A percentile compares a stretch with the other conserved stretches of the same genome.
Conservation (phyloP, 2,797 vertebrate species). For the Heliangelus exortis region DNA sequence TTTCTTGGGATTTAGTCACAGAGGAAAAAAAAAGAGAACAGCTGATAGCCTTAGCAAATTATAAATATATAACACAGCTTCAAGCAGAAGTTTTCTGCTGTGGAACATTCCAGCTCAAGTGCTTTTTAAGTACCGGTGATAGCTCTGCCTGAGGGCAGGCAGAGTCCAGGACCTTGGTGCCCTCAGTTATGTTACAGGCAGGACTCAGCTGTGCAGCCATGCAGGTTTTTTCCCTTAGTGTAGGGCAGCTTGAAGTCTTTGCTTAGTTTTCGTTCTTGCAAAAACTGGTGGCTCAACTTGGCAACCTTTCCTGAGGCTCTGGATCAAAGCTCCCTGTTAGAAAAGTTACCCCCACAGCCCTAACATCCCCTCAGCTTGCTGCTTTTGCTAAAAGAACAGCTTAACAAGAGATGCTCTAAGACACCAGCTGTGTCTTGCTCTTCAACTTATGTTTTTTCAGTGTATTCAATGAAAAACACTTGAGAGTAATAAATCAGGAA, state of each 20-base stretch:
- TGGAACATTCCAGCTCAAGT: neutral
- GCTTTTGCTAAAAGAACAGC: neutral
- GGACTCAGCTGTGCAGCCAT: neutral
- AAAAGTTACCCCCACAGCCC: neutral
- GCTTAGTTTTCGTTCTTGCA: no score
- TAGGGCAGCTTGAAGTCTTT: neutral
- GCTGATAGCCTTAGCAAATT: neutral
- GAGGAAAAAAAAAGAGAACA: neutral
- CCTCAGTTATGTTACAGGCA: rapidly evolving
- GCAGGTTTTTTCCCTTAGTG: neutral
- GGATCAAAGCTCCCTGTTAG: neutral
- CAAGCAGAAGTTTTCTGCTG: neutral
- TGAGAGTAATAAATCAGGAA: neutral
- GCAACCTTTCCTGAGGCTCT: neutral
- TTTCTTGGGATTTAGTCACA: neutral
- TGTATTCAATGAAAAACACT: neutral
- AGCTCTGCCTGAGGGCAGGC: neutral
- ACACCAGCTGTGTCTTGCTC: no score
- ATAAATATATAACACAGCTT: neutral
- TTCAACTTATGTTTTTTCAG: no score
- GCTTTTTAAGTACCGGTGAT: neutral
- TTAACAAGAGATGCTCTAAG: no score
- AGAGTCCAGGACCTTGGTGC: neutral
- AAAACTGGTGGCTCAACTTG: no score
- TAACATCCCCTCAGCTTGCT: neutral